Percentiles rank a stretch among this genome's conserved stretches.
phyloP scores from a whole-genome alignment of 2,113 vertebrate genomes.

The Catagonus wagneri region DNA sequence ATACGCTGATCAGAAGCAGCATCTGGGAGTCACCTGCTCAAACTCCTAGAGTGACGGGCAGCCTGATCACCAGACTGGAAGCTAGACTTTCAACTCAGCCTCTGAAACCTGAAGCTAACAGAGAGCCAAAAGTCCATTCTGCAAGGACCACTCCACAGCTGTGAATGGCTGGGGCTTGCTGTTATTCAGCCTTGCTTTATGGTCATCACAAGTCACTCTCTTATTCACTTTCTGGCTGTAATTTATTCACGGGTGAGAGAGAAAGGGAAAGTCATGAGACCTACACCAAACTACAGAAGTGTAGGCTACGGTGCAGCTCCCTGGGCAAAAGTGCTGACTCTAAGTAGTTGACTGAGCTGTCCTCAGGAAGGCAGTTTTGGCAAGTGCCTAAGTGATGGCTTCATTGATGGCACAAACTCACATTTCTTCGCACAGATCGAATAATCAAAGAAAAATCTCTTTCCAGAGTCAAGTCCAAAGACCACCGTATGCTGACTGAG shows the following conservation, averaged over 20 bases:
- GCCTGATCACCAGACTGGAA: background rate
- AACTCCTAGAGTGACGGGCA: background rate
- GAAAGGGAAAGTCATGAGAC: background rate
- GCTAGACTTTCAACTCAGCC: background rate
- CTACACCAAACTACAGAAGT: background rate
- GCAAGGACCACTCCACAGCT: background rate
- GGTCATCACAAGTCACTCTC: background rate
- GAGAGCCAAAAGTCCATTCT: background rate
- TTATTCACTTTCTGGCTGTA: background rate
- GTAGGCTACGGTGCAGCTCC: background rate
- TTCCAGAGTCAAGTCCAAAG: background rate
- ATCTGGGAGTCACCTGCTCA: background rate
- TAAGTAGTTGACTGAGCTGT: background rate
- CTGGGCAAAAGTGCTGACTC: background rate
- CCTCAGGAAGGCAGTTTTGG: background rate
- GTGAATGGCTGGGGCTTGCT: background rate
- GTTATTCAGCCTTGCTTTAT: background rate
- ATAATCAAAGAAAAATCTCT: slow-evolving; percentile 24
- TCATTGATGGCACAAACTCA: background rate
- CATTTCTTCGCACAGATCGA: background rate
- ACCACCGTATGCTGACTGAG: background rate
- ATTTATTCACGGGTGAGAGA: background rate
- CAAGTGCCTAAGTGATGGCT: background rate
- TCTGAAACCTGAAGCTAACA: background rate
- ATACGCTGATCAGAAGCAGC: background rate